These are phyloP conservation scores for Falco punctatus DNA, from an alignment of 2,113 vertebrate genomes.

Conservation along the genomic window DNA sequence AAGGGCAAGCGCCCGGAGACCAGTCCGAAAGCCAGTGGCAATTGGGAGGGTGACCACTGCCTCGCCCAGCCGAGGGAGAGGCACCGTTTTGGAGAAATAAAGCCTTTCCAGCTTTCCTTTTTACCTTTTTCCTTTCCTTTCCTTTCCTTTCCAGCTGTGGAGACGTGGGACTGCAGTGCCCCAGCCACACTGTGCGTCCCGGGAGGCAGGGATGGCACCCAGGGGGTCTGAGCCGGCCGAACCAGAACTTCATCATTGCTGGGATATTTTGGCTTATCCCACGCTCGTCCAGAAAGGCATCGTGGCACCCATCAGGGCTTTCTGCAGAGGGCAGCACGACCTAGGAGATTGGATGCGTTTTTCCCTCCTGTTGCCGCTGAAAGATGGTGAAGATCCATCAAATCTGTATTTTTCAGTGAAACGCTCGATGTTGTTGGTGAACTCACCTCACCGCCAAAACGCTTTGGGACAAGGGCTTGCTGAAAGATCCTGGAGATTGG, in stretches of 20 bases:
- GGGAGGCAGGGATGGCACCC: background rate
- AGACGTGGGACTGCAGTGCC: background rate
- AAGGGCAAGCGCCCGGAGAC: background rate
- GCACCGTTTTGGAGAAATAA: background rate
- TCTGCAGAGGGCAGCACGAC: conserved; percentile 47
- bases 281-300: background rate
- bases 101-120: background rate
- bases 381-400: background rate
- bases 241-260: fast-evolving
- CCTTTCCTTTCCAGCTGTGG: background rate
- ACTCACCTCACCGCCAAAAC: background rate
- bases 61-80: background rate
- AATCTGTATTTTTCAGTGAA: background rate
- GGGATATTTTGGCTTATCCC: fast-evolving
- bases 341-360: background rate
- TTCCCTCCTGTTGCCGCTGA: background rate
- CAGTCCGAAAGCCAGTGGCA: background rate
- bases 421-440: fast-evolving
- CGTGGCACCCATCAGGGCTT: background rate
- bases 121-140: background rate
- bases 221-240: fast-evolving
- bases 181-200: fast-evolving
- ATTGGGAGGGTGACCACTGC: background rate
- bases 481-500: background rate
- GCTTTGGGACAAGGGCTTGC: background rate